These are phyloP conservation scores for Pogoniulus pusillus DNA, from an alignment of 2,797 vertebrate genomes.

Conservation along the genomic window DNA sequence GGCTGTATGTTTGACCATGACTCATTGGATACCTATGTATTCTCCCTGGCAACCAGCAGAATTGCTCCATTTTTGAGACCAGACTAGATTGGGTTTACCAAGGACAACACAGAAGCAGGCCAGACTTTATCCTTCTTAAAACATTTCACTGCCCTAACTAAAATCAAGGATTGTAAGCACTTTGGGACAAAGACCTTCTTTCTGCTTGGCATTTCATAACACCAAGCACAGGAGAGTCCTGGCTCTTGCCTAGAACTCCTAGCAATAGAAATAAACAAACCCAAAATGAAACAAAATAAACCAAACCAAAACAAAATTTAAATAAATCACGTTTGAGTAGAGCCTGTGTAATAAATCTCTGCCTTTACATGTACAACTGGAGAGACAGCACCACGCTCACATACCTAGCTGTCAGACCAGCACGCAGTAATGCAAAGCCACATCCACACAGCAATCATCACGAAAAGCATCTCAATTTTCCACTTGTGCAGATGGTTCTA, in stretches of 20 bases:
- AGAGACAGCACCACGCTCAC: background rate
- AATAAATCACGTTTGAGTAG: background rate
- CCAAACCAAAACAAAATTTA: background rate
- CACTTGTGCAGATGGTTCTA: background rate
- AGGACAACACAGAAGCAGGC: slow-evolving; percentile 65
- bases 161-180: slow-evolving; percentile 43
- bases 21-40: slow-evolving; percentile 73
- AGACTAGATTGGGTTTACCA: slow-evolving; percentile 68
- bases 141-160: background rate
- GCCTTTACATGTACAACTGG: background rate
- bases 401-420: background rate
- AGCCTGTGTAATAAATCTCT: background rate
- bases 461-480: slow-evolving; percentile 10
- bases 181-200: slow-evolving; percentile 41
- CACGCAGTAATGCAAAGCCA: background rate
- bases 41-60: slow-evolving; percentile 68
- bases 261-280: background rate
- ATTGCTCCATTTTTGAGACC: slow-evolving; percentile 65
- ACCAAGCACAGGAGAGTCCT: background rate
- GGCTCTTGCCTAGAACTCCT: background rate
- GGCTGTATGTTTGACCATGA: slow-evolving; percentile 68
- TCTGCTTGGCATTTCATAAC: slow-evolving; percentile 46
- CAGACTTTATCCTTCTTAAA: slow-evolving; percentile 63
- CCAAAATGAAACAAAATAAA: background rate
- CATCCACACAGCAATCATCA: background rate